Evolutionary conservation across 1,140 invertebrate genomes (phyloP).

Genomic region (Drosophila lacertosa): DNA sequence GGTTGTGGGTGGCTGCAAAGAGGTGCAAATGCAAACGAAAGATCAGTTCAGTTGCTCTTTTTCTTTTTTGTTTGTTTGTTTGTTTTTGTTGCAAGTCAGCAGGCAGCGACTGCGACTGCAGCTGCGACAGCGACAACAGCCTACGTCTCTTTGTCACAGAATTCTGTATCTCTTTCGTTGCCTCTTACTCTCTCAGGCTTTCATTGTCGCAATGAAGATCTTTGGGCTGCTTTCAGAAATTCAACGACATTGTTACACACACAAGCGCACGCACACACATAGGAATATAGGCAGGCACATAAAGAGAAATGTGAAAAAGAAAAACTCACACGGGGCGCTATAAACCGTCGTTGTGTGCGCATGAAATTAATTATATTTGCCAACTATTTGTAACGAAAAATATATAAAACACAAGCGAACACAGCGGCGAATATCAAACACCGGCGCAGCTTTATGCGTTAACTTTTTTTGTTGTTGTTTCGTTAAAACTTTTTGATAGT

Average conservation of each 20-base stretch:
- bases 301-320: conserved; percentile 46
- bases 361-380: conserved; percentile 8
- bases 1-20: conserved; percentile 4
- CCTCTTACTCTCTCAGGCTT: conserved; percentile 12
- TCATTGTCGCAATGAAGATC: conserved; percentile 26
- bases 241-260: conserved; percentile 38
- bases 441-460: neutral
- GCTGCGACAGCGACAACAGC: neutral
- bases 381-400: conserved; percentile 3
- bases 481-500: conserved; percentile 25
- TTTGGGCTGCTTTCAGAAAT: conserved; percentile 37
- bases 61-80: conserved; percentile 29
- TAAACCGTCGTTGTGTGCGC: conserved; percentile 32
- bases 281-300: conserved; percentile 8
- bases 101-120: conserved; percentile 7
- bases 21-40: neutral
- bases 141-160: conserved; percentile 27
- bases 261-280: neutral
- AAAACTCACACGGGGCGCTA: conserved; percentile 53
- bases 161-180: conserved; percentile 5
- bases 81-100: conserved; percentile 39
- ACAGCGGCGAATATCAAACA: neutral
- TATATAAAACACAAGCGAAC: neutral
- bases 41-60: conserved; percentile 20
- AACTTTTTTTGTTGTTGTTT: conserved; percentile 37